Conservation (phyloP, 2,888 invertebrate genomes). For the Nomada fabriciana region DNA sequence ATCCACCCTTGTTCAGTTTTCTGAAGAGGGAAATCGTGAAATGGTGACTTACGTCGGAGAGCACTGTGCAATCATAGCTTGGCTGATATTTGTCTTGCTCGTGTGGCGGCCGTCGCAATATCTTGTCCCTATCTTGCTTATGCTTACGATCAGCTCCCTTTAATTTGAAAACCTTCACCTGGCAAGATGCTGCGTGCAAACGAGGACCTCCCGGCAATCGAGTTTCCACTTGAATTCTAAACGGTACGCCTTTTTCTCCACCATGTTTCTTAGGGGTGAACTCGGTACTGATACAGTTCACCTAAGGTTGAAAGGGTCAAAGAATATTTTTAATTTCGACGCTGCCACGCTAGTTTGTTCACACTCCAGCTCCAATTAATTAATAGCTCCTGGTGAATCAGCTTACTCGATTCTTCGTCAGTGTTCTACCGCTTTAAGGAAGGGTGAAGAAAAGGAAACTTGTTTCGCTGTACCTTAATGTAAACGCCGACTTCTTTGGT, state of each 20-base stretch:
- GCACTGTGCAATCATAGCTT: slow-evolving; percentile 97
- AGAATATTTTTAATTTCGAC: background rate
- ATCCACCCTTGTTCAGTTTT: background rate
- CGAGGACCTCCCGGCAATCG: slow-evolving; percentile 88
- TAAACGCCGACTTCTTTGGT: slow-evolving; percentile 98
- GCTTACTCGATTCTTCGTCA: background rate
- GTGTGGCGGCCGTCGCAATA: slow-evolving; percentile 92
- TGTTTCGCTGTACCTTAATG: slow-evolving; percentile 89
- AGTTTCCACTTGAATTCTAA: slow-evolving; percentile 97
- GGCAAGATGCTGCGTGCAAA: slow-evolving; percentile 97
- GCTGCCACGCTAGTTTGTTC: background rate
- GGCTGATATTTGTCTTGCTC: slow-evolving; percentile 97
- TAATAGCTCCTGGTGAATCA: too few relatives aligned
- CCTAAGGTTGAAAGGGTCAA: slow-evolving; percentile 81
- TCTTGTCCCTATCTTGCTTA: slow-evolving; percentile 98
- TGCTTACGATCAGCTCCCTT: slow-evolving; percentile 99
- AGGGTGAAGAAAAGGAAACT: background rate
- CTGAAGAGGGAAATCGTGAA: too few relatives aligned
- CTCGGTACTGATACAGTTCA: slow-evolving; percentile 98
- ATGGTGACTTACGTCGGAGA: slow-evolving; percentile 90
- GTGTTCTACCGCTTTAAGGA: too few relatives aligned
- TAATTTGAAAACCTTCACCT: slow-evolving; percentile 96
- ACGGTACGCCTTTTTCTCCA: slow-evolving; percentile 98
- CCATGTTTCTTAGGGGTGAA: slow-evolving; percentile 99
- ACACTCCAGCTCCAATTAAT: too few relatives aligned